Conservation (phyloP, 2,888 invertebrate species). For the Zonitis immaculata region DNA sequence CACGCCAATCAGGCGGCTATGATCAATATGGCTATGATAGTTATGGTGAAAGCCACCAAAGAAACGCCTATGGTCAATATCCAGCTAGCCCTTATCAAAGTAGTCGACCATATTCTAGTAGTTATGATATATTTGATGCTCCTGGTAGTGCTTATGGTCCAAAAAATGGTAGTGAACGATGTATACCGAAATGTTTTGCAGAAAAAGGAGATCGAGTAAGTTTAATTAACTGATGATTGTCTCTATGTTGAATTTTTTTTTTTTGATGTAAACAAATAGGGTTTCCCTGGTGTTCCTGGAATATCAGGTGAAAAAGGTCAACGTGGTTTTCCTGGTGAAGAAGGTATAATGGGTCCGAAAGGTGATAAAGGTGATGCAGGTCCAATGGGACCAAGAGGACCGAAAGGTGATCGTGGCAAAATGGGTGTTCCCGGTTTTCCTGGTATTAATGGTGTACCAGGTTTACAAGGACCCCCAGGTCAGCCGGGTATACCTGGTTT, state of each 20-base stretch:
- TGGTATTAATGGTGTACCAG: conserved; percentile 70
- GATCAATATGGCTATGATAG: conserved; percentile 23
- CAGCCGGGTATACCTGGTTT: conserved; percentile 76
- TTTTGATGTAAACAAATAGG: too few species aligned
- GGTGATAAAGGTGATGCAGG: conserved; percentile 87
- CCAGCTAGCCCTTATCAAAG: conserved; percentile 38
- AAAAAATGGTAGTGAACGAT: conserved; percentile 59
- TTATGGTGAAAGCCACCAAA: conserved; percentile 24
- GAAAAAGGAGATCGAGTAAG: conserved; percentile 78
- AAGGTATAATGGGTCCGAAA: conserved; percentile 82
- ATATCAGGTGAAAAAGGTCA: conserved; percentile 69
- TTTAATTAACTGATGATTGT: conserved; percentile 14
- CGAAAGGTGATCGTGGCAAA: conserved; percentile 81
- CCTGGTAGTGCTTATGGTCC: conserved; percentile 49
- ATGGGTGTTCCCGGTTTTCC: conserved; percentile 84
- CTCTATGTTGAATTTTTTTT: too few species aligned
- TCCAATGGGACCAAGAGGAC: conserved; percentile 72
- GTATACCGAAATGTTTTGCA: conserved; percentile 82
- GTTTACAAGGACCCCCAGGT: conserved; percentile 65
- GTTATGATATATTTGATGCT: conserved; percentile 50
- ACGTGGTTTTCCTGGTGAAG: conserved; percentile 75
- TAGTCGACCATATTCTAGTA: conserved; percentile 45
- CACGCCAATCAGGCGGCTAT: conserved; percentile 4
- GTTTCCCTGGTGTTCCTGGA: conserved; percentile 69
- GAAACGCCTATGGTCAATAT: conserved; percentile 40